phyloP scores from a whole-genome alignment of 1,140 invertebrate genomes.

The Phocides pigmalion region DNA sequence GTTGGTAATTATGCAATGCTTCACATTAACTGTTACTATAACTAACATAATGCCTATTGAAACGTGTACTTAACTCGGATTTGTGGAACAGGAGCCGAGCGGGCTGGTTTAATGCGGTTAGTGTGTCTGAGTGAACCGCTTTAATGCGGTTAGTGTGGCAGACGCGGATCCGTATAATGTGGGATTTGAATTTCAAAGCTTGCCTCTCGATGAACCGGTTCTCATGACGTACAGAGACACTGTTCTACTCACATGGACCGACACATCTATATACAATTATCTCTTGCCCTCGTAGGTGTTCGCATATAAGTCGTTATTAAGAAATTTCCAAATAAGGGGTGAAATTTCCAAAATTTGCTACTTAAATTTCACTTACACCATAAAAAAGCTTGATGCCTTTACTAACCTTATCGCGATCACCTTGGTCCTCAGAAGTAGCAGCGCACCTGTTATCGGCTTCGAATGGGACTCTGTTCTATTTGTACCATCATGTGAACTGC shows the following conservation, averaged over 20 bases:
- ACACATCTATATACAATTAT: background rate
- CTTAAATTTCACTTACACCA: no score
- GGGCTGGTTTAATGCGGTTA: constrained; percentile 48
- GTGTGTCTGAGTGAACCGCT: constrained; percentile 42
- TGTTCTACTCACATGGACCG: background rate
- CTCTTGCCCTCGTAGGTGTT: no score
- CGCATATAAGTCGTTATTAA: no score
- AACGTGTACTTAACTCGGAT: constrained; percentile 39
- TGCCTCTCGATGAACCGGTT: constrained; percentile 14
- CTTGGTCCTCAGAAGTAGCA: no score
- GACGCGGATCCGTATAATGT: constrained; percentile 41
- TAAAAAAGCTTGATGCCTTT: no score
- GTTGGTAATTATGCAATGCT: background rate
- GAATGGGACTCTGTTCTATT: no score
- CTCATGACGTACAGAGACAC: background rate
- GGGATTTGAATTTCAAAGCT: constrained; percentile 53
- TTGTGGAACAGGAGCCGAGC: constrained; percentile 44
- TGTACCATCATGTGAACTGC: no score
- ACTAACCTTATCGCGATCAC: no score
- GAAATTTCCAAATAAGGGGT: no score
- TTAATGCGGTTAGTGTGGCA: constrained; percentile 47
- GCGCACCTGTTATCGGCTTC: no score
- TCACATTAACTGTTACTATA: background rate
- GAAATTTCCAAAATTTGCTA: no score
- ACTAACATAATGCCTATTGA: constrained; percentile 13